Base-by-base conservation (phyloP, 2,888 invertebrate species). In the Coelopa pilipes region DNA sequence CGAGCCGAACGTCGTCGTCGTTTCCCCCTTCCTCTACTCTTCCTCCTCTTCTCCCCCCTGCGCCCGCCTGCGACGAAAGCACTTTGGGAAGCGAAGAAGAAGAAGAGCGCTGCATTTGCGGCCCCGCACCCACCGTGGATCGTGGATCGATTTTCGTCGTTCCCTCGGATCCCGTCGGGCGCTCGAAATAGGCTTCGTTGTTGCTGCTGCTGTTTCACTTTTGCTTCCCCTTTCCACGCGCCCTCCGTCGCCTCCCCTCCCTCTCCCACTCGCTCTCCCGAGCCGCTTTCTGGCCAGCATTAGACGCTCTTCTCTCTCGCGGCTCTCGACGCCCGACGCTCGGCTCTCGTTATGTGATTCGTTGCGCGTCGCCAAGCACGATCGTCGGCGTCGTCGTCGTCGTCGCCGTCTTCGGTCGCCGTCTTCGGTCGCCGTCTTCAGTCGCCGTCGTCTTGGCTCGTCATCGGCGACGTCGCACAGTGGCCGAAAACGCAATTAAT, bases 261-360 rank as follows among this genome's bases (percentile, higher is more conserved):
- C 45, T n/a, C 45, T 46, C 13, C 13, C 17, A n/a, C n/a, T n/a
- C n/a, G 12, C 45, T 63, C 24, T 70, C 13, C n/a, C 19, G 34
- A 2, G 15, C 45, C 45, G 45, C n/a, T n/a, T n/a, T n/a, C 13
- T 7, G 4, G 34, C 34, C 34, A 34, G 34, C 34, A 7, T 21
- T 62, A 4, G 66, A 66, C 49, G 66, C 66, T 45, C 46, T 69
- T 57, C 57, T n/a, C 17, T 68, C 53, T 55, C 17, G 10, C 15
- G 34, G 72, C n/a, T n/a, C n/a, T n/a, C n/a, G n/a, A n/a, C n/a
- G n/a, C n/a, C n/a, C n/a, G n/a, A n/a, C n/a, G n/a, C n/a, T n/a
- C n/a, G n/a, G n/a, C n/a, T n/a, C n/a, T n/a, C n/a, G n/a, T 74
- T 74, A 74, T 70, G 70, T 70, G 73, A 67, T 67, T 74, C 62